Base-by-base conservation (phyloP, 2,113 vertebrate genomes). In the Nerophis ophidion region DNA sequence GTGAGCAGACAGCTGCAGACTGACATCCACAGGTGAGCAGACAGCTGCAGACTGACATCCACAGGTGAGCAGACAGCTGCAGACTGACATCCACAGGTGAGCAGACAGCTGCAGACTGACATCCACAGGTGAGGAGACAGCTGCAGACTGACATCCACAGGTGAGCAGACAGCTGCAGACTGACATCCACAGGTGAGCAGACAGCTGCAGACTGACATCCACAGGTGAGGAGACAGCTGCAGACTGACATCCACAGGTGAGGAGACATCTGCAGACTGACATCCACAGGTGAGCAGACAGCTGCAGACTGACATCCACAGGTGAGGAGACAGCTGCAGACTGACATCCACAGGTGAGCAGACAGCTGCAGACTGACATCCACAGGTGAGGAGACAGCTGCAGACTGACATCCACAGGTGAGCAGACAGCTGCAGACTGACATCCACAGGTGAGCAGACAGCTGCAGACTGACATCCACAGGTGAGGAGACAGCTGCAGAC, bases 31-130 rank as follows among this genome's bases (percentile, higher is more conserved):
- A 95, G 93, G 96, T 99, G 1, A 17, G n/a, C n/a, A n/a, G n/a
- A n/a, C n/a, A n/a, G 49, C 87, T 98, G 63, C 93, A 95, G 74
- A 87, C 81, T 78, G 91, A 91, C 34, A 93, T 98, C 72, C 77
- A 89, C 88, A 95, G 93, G 96, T 99, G 1, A 17, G n/a, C n/a
- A n/a, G n/a, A n/a, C n/a, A n/a, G 49, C 87, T 98, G 63, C 93
- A 95, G 74, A 87, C 81, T 78, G 91, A 91, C 34, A 93, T 98
- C 72, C 77, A 89, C 88, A 95, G 93, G 96, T 99, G 1, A 17
- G n/a, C n/a, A n/a, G n/a, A n/a, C n/a, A n/a, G 49, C 87, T 98
- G 63, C 93, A 95, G 74, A 87, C 81, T 78, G 91, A 91, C 34
- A 93, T 98, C 72, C 77, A 89, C 88, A 95, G 93, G 96, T 99